Base-by-base conservation (phyloP, 2,888 invertebrate species). In the Scaptodrosophila latifasciaeformis region DNA sequence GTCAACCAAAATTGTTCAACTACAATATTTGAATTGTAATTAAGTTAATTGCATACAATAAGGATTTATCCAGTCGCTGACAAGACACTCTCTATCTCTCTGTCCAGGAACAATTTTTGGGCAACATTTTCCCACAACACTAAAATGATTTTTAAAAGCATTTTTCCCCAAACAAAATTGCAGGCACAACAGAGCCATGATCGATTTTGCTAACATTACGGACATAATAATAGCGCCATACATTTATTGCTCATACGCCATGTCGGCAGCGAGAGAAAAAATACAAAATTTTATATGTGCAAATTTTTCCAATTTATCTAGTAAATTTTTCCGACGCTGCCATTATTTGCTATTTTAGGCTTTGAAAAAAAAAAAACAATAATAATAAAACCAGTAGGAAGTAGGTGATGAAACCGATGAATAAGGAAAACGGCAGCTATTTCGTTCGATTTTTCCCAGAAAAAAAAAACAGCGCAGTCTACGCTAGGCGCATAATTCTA, bases 401-500 rank as follows among this genome's bases (percentile, higher is more conserved):
- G n/a, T n/a, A n/a, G n/a, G n/a, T n/a, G n/a, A n/a, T n/a, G n/a
- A n/a, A n/a, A n/a, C n/a, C n/a, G 51, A 46, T 37, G 51, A 54
- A 48, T 12, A 13, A 2, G 35, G 18, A 5, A 37, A 37, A 15
- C 10, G 37, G 37, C 9, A 13, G 37, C n/a, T n/a, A n/a, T n/a
- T n/a, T n/a, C n/a, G n/a, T n/a, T n/a, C n/a, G n/a, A n/a, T n/a
- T n/a, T n/a, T n/a, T n/a, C n/a, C n/a, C n/a, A n/a, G n/a, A n/a
- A n/a, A n/a, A n/a, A n/a, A n/a, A n/a, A n/a, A n/a, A n/a, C n/a
- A n/a, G n/a, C n/a, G n/a, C n/a, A n/a, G n/a, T n/a, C n/a, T n/a
- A n/a, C n/a, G n/a, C n/a, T n/a, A n/a, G n/a, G 59, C 45, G 61
- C 69, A 74, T 75, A 74, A 74, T 74, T 78, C 71, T 71, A 78